A percentile compares a stretch with the other conserved stretches of the same genome.
Conservation (phyloP, 2,888 invertebrate species). For the Meiosimyza platycephala region DNA sequence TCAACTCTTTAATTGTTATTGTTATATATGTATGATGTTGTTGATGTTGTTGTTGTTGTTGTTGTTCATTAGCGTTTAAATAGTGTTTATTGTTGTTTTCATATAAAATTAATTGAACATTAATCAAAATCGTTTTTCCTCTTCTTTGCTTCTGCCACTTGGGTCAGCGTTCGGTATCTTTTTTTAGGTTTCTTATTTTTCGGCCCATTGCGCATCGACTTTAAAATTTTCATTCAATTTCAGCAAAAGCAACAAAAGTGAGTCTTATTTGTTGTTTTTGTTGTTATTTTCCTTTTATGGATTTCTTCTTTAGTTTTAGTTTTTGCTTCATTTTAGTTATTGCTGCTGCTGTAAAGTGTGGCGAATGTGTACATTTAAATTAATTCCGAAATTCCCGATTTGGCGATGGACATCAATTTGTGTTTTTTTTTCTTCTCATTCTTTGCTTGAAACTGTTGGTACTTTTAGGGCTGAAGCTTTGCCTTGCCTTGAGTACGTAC, state of each 20-base stretch:
- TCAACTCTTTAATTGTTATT: too few relatives aligned
- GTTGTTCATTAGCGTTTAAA: constrained; percentile 13
- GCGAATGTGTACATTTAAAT: constrained; percentile 48
- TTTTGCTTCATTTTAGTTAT: neutral
- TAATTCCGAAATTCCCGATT: constrained; percentile 54
- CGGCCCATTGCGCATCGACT: neutral
- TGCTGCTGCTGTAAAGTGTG: constrained; percentile 42
- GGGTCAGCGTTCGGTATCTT: neutral
- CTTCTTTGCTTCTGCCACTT: neutral
- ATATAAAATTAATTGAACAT: constrained; percentile 18
- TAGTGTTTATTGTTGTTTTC: constrained; percentile 10
- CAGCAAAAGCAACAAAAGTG: constrained; percentile 10
- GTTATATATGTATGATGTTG: neutral
- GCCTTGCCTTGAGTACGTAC: constrained; percentile 24
- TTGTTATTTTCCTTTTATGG: neutral
- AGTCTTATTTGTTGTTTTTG: neutral
- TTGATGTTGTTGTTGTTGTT: neutral
- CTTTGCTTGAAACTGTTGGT: neutral
- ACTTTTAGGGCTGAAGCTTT: constrained; percentile 16
- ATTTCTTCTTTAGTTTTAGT: neutral
- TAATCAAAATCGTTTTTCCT: constrained; percentile 10
- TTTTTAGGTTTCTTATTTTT: neutral
- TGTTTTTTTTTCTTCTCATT: constrained; percentile 39
- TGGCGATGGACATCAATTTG: constrained; percentile 56
- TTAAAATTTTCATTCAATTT: neutral